These are phyloP conservation scores for Manis pentadactyla DNA, from an alignment of 2,797 vertebrate species.

Conservation along the genomic window DNA sequence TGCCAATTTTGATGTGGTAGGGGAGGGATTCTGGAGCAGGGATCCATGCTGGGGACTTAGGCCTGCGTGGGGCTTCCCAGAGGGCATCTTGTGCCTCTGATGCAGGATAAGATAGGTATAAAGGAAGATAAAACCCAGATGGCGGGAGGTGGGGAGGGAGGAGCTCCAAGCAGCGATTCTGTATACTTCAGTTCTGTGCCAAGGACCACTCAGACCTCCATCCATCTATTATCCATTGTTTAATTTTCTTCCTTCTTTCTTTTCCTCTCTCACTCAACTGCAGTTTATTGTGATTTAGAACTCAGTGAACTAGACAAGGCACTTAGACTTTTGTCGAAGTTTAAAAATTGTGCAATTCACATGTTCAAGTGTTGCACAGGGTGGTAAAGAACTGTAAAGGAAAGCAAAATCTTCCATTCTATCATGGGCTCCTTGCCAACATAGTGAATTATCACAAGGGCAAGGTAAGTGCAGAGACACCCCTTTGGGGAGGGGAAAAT, in stretches of 20 bases:
- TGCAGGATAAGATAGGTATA: neutral
- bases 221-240: neutral
- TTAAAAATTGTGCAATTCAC: conserved; percentile 45
- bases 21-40: neutral
- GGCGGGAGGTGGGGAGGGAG: neutral
- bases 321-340: conserved; percentile 42
- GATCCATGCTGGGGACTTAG: neutral
- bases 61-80: neutral
- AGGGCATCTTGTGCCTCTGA: neutral
- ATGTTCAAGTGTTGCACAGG: conserved; percentile 50
- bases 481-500: neutral
- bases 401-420: conserved; percentile 57
- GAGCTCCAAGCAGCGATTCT: neutral
- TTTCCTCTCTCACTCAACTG: neutral
- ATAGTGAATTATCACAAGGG: conserved; percentile 67
- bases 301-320: conserved; percentile 44
- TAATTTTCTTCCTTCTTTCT: neutral
- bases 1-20: neutral
- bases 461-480: conserved; percentile 66
- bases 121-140: neutral
- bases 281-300: conserved; percentile 34
- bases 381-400: conserved; percentile 58
- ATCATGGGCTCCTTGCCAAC: conserved; percentile 26
- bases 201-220: neutral
- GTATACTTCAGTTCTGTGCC: neutral